A percentile compares a stretch with the other conserved stretches of the same genome.
Conservation (phyloP, 1,140 invertebrate species). For the Galendromus occidentalis region DNA sequence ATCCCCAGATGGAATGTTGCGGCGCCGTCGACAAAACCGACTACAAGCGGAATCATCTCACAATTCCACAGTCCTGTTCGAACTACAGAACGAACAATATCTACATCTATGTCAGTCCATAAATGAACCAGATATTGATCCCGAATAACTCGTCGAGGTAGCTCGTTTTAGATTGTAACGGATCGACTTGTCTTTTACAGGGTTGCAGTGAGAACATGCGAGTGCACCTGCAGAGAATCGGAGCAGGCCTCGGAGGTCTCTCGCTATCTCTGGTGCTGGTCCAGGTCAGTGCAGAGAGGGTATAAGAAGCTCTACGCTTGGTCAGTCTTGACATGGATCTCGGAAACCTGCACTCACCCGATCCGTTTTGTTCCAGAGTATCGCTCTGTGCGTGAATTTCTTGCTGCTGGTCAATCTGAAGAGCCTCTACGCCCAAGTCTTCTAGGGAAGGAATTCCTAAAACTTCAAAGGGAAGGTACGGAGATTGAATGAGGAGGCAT, state of each 20-base stretch:
- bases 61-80: constrained; percentile 20
- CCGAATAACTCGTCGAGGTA: not conserved
- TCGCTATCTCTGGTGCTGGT: constrained; percentile 18
- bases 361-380: not conserved
- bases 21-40: constrained; percentile 21
- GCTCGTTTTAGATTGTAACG: not conserved
- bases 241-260: constrained; percentile 21
- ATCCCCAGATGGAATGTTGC: constrained; percentile 23
- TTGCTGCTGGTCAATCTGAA: not conserved
- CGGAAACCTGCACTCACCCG: not conserved
- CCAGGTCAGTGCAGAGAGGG: constrained; percentile 13
- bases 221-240: constrained; percentile 20
- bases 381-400: not conserved
- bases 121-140: not conserved
- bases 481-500: no score
- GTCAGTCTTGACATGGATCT: not conserved
- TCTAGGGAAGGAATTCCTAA: no score
- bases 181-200: constrained; percentile 15
- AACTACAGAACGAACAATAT: constrained; percentile 22
- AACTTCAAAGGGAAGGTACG: no score
- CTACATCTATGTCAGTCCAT: constrained; percentile 19
- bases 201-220: constrained; percentile 23
- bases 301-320: not conserved
- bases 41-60: constrained; percentile 16
- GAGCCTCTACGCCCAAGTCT: no score